Base-by-base conservation (phyloP, 2,113 vertebrate genomes). In the Archilochus colubris region DNA sequence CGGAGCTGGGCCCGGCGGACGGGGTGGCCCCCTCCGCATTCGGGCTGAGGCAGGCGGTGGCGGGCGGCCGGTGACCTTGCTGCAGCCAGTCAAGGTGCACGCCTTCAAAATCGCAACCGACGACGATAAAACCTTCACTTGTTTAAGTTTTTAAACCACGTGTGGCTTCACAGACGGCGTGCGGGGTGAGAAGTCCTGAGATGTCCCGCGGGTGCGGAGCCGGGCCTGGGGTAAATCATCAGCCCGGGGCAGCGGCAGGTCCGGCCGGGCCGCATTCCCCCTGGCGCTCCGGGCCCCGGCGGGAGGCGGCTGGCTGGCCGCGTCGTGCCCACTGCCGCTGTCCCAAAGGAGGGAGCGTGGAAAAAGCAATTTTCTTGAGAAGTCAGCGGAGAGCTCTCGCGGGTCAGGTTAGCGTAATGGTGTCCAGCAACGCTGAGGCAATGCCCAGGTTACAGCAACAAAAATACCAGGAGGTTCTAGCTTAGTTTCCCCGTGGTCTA, bases 241-340 rank as follows among this genome's bases (percentile, higher is more conserved):
- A 19, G 55, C 89, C 64, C 44, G 15, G 21, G 64, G 92, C 54
- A 73, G 89, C 75, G 75, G 61, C 79, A 2, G 79, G 70, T 31
- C 94, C 28, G 92, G 94, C 25, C 64, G 28, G 25, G 78, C 89
- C 14, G 38, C 91, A 76, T 92, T 92, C 94, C 76, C 63, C 23
- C 6, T 31, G 20, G 70, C 7, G 51, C n/a, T 38, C 28, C 27
- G 40, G 62, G 31, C 40, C 28, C 27, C 75, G 7, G 64, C 22
- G 19, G n/a, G 21, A 16, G 21, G 30, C 7, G 59, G 14, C 31
- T 3, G 61, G 23, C 23, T 31, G 46, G 28, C 58, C 27, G 10
- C 9, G 8, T 2, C n/a, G 2, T 48, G 77, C 31, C 46, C 50
- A 0, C 13, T 8, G 62, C 62, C n/a, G 77, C 50, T 10, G 1